Evolutionary conservation across 2,797 vertebrate genomes (phyloP), one percentile per base, ranked within the genome.

Genomic region (Diplodus sargus): DNA sequence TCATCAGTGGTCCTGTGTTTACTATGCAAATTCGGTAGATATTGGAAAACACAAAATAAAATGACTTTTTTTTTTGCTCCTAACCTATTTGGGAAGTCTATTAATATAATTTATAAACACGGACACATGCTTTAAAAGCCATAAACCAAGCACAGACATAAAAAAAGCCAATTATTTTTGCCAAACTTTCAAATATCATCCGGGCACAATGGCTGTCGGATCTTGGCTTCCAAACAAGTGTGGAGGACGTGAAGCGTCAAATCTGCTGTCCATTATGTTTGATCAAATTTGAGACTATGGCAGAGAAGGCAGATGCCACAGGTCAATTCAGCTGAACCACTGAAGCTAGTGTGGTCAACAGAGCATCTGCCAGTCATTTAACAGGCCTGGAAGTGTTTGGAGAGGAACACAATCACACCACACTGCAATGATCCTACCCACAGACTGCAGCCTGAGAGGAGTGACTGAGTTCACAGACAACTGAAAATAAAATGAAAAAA

Each of bases 321-420:
- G 89, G 90, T 92, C 85, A 82, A 81, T 58, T 81, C 74, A 20
- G 62, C 87, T 53, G 79, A 82, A 90, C 72, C 58, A 62, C 68
- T 25, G 39, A 72, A 74, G 72, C 84, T 63, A 56, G 81, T 85
- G 72, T 76, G 89, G 91, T 91, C 91, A 91, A 79, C 85, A 53
- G 70, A 93, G 91, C 93, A 91, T 91, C 91, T 92, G 93, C 73
- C 90, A 89, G 83, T 88, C 89, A 85, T 89, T 92, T 87, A 87
- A 81, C 45, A 12, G 7, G 81, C 78, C 83, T 79, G 76, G 52
- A 60, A 86, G 85, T 80, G 83, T 82, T 90, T 92, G 86, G 84
- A 91, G 70, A 81, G 68, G 48, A 81, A 73, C 43, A 78, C 66
- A 39, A 69, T 81, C 51, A 0, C 63, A 74, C 75, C 81, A 85